A percentile compares a stretch with the other conserved stretches of the same genome.
phyloP scores from a whole-genome alignment of 1,140 invertebrate genomes.

The Euura lappo region DNA sequence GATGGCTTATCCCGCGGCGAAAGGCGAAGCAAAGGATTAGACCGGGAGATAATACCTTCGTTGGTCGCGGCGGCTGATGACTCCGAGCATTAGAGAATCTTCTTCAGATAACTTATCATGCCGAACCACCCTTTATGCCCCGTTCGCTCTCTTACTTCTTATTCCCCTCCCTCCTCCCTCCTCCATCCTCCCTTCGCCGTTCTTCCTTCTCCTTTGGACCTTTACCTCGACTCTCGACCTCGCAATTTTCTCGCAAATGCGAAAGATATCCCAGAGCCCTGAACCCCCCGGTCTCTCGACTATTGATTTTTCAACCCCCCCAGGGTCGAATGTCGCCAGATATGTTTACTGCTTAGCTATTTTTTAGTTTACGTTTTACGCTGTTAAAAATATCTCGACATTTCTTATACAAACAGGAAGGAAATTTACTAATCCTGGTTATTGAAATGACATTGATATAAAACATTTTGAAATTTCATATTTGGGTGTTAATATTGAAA shows the following conservation, averaged over 20 bases:
- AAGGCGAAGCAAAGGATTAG: constrained; percentile 4
- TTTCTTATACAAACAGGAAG: too few relatives aligned
- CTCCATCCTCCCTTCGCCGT: background rate
- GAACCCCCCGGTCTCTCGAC: background rate
- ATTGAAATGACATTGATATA: too few relatives aligned
- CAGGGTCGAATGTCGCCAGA: constrained; percentile 1
- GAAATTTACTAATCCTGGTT: too few relatives aligned
- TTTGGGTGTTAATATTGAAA: too few relatives aligned
- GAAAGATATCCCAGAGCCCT: background rate
- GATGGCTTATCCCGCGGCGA: constrained; percentile 1
- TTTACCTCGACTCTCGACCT: background rate
- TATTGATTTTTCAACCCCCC: background rate
- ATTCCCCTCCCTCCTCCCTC: background rate
- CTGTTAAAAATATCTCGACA: too few relatives aligned
- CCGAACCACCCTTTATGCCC: background rate
- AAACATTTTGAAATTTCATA: too few relatives aligned
- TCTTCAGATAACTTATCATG: constrained; percentile 5
- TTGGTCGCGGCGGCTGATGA: background rate
- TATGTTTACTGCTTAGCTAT: background rate
- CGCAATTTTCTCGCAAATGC: constrained; percentile 4
- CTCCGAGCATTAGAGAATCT: constrained; percentile 6
- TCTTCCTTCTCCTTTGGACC: background rate
- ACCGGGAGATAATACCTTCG: background rate
- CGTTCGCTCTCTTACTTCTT: background rate
- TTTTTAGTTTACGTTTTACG: too few relatives aligned